A percentile compares a stretch with the other conserved stretches of the same genome.
Evolutionary conservation across 2,888 invertebrate species (phyloP).

Genomic region (Cerastis leucographa): DNA sequence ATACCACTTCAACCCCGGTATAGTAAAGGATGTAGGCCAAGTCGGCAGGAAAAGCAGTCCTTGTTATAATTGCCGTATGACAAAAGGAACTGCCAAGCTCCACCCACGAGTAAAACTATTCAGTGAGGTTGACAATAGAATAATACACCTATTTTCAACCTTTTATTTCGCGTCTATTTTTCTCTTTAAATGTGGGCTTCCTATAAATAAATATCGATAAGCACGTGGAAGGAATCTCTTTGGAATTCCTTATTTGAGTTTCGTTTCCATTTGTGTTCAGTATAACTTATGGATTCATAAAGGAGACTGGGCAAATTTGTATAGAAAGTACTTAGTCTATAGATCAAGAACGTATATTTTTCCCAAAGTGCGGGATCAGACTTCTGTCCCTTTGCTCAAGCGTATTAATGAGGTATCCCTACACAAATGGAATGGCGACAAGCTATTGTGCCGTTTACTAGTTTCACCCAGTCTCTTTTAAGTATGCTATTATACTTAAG

Average conservation of each 20-base stretch:
- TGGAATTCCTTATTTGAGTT: background rate
- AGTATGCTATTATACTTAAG: background rate
- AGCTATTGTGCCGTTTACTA: background rate
- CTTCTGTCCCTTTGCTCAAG: background rate
- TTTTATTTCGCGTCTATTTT: slow-evolving; percentile 20
- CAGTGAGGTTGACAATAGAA: slow-evolving; percentile 41
- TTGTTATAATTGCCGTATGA: slow-evolving; percentile 27
- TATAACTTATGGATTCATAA: background rate
- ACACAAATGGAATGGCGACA: background rate
- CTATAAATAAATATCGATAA: slow-evolving; percentile 16
- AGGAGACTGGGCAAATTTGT: background rate
- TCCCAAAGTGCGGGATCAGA: background rate
- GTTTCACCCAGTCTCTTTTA: background rate
- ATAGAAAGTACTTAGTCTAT: background rate
- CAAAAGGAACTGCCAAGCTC: slow-evolving; percentile 34
- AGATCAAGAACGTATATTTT: background rate
- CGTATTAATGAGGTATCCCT: background rate
- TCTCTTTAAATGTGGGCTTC: slow-evolving; percentile 7
- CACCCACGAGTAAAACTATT: slow-evolving; percentile 46
- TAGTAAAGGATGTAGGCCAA: background rate
- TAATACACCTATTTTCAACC: slow-evolving; percentile 42
- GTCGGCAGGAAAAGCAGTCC: slow-evolving; percentile 6
- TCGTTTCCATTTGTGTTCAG: background rate
- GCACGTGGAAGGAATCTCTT: slow-evolving; percentile 7
- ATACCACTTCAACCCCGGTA: background rate